Evolutionary conservation across 2,797 vertebrate species (phyloP).

Genomic region (Danio tinwini): DNA sequence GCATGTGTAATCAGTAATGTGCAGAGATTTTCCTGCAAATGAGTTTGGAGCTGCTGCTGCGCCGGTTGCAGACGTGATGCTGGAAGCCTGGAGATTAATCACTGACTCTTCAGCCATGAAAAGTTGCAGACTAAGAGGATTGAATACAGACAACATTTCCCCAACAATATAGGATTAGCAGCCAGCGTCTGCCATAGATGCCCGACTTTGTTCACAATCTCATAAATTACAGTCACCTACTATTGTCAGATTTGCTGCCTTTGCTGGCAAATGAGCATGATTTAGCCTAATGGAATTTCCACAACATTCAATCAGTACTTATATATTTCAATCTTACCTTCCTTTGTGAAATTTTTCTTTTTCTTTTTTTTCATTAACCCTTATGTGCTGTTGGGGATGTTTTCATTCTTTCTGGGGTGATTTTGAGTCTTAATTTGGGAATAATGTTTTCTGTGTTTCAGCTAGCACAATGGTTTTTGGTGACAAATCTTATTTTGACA

Average conservation of each 20-base stretch:
- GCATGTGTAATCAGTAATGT: neutral
- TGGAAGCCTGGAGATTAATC: conserved; percentile 35
- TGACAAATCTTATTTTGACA: no score
- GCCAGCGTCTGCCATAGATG: conserved; percentile 55
- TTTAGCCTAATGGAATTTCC: neutral
- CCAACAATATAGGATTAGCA: conserved; percentile 63
- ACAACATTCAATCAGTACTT: neutral
- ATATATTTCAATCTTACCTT: neutral
- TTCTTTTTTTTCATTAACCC: no score
- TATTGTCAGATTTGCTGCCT: conserved; percentile 43
- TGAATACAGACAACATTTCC: conserved; percentile 57
- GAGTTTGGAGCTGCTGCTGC: conserved; percentile 2
- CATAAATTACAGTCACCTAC: conserved; percentile 34
- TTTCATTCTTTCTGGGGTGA: no score
- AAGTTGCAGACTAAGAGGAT: conserved; percentile 65
- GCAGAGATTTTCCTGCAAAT: conserved; percentile 24
- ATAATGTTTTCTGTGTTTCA: no score
- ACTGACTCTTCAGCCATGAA: conserved; percentile 49
- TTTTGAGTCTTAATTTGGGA: no score
- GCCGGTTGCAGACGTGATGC: conserved; percentile 30
- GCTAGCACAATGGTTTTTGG: no score
- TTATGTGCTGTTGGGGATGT: no score
- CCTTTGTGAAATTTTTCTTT: neutral
- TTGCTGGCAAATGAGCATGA: conserved; percentile 19
- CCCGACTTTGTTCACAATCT: conserved; percentile 51